phyloP scores from a whole-genome alignment of 2,113 vertebrate genomes.

The Gavia stellata region DNA sequence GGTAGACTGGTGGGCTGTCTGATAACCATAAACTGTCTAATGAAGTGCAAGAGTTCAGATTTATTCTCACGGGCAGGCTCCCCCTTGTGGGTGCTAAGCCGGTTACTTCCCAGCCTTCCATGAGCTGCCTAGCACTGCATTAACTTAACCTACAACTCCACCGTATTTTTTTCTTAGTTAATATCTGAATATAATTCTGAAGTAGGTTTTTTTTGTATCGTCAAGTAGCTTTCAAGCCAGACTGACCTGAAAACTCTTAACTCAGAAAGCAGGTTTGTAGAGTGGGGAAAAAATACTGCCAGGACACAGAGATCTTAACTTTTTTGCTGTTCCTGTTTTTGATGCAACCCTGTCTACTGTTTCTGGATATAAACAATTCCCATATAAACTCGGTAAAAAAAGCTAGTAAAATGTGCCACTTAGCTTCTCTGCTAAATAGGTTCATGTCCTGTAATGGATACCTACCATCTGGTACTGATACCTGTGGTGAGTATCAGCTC shows the following conservation, averaged over 20 bases:
- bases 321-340: not conserved
- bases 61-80: constrained; percentile 16
- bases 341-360: not conserved
- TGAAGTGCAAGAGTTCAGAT: not conserved
- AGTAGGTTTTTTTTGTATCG: not conserved
- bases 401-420: not conserved
- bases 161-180: not conserved
- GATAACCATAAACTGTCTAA: not conserved
- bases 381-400: accelerated
- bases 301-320: not conserved
- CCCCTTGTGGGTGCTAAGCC: constrained; percentile 31
- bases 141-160: not conserved
- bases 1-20: not conserved
- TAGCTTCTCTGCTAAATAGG: not conserved
- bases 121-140: not conserved
- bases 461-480: not conserved
- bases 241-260: not conserved
- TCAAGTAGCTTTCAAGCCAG: not conserved
- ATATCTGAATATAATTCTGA: not conserved
- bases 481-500: not conserved
- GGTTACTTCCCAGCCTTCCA: not conserved
- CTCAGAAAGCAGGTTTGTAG: not conserved
- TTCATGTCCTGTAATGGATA: not conserved
- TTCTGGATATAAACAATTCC: not conserved
- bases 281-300: not conserved